Conservation (phyloP, 2,888 invertebrate genomes). For the Agrilus cyanescens region DNA sequence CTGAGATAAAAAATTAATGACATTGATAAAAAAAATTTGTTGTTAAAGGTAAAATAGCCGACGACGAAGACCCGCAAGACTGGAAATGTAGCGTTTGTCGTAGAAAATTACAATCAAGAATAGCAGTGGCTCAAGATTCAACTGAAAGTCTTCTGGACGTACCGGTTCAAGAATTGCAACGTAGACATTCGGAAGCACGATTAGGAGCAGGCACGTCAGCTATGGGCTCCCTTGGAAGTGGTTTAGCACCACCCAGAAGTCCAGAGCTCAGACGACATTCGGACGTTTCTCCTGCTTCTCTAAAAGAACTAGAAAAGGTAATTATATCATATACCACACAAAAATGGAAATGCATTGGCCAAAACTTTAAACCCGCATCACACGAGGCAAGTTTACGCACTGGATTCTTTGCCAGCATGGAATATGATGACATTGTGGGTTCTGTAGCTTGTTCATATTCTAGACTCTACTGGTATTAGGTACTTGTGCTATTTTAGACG, state of each 20-base stretch:
- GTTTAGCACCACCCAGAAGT: slow-evolving; percentile 71
- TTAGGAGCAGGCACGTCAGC: slow-evolving; percentile 47
- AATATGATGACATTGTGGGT: too few species aligned
- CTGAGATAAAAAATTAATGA: too few species aligned
- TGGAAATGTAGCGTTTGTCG: slow-evolving; percentile 88
- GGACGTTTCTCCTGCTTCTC: slow-evolving; percentile 75
- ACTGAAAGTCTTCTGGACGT: slow-evolving; percentile 75
- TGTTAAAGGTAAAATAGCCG: slow-evolving; percentile 40
- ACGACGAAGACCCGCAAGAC: slow-evolving; percentile 71
- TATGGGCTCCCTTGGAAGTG: slow-evolving; percentile 42
- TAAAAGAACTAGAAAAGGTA: slow-evolving; percentile 84
- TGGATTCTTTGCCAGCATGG: too few species aligned
- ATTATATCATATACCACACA: slow-evolving; percentile 18
- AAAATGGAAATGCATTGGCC: too few species aligned
- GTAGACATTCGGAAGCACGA: slow-evolving; percentile 70
- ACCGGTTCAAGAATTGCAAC: slow-evolving; percentile 65
- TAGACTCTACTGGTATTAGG: too few species aligned
- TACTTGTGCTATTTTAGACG: too few species aligned
- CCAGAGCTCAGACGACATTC: slow-evolving; percentile 74
- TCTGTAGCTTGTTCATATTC: too few species aligned
- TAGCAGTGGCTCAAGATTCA: slow-evolving; percentile 67
- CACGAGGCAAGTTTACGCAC: too few species aligned
- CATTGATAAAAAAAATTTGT: too few species aligned
- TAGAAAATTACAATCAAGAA: slow-evolving; percentile 61
- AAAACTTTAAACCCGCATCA: too few species aligned